Conservation (phyloP, 2,113 vertebrate species). For the Mystacornis crossleyi region DNA sequence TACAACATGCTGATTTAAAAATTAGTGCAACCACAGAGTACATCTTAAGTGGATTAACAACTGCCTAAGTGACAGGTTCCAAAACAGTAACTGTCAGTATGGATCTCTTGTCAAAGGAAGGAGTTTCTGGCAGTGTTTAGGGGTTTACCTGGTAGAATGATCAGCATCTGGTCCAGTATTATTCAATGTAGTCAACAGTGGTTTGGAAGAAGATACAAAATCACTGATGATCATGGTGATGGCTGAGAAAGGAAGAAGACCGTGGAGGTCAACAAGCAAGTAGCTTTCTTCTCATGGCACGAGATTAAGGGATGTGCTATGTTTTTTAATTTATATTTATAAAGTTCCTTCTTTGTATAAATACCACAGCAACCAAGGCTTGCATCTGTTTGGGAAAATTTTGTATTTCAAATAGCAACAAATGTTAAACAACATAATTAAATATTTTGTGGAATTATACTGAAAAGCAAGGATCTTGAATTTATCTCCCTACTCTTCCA, state of each 20-base stretch:
- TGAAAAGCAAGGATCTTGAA: not conserved
- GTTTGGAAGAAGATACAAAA: not conserved
- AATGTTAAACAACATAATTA: not conserved
- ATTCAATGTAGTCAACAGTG: not conserved
- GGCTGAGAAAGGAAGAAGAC: not conserved
- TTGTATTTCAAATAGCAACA: not conserved
- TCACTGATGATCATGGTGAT: not conserved
- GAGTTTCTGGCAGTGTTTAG: not conserved
- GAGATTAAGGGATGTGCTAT: not conserved
- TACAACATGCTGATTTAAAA: constrained; percentile 10
- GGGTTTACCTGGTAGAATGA: not conserved
- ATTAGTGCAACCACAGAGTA: not conserved
- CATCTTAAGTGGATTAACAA: not conserved
- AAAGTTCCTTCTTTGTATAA: not conserved
- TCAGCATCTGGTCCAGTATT: not conserved
- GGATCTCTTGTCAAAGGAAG: not conserved
- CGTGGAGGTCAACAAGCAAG: not conserved
- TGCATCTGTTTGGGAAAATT: not conserved
- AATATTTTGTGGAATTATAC: not conserved
- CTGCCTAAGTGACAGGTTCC: not conserved
- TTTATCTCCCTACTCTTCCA: not conserved
- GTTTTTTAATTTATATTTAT: not conserved
- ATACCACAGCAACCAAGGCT: not conserved
- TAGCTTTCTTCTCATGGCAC: not conserved
- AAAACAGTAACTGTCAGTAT: not conserved